These are phyloP conservation scores for Leuciscus idus DNA, from an alignment of 2,113 vertebrate genomes.

Conservation along the genomic window DNA sequence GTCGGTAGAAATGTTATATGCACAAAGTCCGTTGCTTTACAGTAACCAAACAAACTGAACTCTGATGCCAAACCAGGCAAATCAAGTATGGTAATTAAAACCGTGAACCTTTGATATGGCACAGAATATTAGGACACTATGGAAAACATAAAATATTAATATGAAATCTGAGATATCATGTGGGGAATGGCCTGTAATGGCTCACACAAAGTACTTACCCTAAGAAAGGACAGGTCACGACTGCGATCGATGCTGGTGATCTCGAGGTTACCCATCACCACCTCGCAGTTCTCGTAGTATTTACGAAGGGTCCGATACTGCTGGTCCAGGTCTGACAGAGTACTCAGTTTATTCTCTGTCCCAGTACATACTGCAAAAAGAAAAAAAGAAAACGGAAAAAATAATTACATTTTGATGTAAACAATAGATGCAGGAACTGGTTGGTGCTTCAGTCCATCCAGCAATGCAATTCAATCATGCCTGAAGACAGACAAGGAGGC, in stretches of 20 bases:
- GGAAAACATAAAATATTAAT: not conserved
- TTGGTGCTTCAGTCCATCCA: not conserved
- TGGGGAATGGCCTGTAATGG: not conserved
- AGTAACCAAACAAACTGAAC: no score
- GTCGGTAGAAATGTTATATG: no score
- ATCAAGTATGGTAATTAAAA: not conserved
- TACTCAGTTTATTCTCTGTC: slow-evolving; percentile 97
- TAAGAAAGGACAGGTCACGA: slow-evolving; percentile 92
- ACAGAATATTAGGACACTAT: not conserved
- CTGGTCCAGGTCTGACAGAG: slow-evolving; percentile 95
- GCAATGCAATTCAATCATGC: slow-evolving; percentile 29
- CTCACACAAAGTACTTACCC: slow-evolving; percentile 74
- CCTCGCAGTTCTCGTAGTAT: slow-evolving; percentile 98
- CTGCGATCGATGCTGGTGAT: slow-evolving; percentile 98
- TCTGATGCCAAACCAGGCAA: not conserved
- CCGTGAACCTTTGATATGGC: not conserved
- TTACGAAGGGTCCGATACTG: slow-evolving; percentile 95
- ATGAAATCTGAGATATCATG: not conserved
- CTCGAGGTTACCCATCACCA: slow-evolving; percentile 99
- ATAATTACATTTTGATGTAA: not conserved
- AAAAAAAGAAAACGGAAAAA: slow-evolving; percentile 16
- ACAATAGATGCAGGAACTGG: slow-evolving; percentile 1
- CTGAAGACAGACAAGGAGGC: slow-evolving; percentile 74
- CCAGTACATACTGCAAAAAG: slow-evolving; percentile 88
- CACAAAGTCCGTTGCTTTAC: no score